Percentiles rank a stretch among this genome's conserved stretches.
Evolutionary conservation across 1,140 invertebrate species (phyloP).

Genomic region (Anastrepha obliqua): DNA sequence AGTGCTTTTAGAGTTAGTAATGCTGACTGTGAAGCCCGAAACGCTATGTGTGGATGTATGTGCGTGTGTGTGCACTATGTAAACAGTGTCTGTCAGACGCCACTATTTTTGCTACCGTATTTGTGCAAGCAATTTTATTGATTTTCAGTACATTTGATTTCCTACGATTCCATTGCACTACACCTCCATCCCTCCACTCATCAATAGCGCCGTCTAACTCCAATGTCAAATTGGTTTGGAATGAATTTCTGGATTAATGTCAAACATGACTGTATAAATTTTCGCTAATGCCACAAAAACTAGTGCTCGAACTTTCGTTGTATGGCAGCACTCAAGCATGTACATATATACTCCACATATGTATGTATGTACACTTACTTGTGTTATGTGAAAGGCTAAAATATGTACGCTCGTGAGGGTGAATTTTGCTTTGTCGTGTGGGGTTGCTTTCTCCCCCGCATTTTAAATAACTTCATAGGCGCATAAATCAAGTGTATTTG

Average conservation of each 20-base stretch:
- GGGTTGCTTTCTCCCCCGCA: not conserved
- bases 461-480: not conserved
- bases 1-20: too few species aligned
- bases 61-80: too few species aligned
- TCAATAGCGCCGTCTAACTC: not conserved
- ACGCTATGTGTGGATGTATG: too few species aligned
- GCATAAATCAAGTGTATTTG: slow-evolving; percentile 17
- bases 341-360: not conserved
- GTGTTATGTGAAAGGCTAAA: not conserved
- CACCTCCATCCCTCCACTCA: not conserved
- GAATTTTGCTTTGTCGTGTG: not conserved
- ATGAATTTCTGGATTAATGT: slow-evolving; percentile 29
- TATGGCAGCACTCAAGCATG: not conserved
- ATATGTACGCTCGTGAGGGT: too few species aligned
- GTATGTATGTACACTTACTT: not conserved
- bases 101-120: not conserved
- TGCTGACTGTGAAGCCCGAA: too few species aligned
- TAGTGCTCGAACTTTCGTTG: too few species aligned
- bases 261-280: not conserved
- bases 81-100: too few species aligned
- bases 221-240: slow-evolving; percentile 30
- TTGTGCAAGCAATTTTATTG: slow-evolving; percentile 33
- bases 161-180: not conserved
- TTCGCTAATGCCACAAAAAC: not conserved
- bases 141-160: slow-evolving; percentile 19